phyloP scores from a whole-genome alignment of 1,140 invertebrate genomes.

The Delia radicum region DNA sequence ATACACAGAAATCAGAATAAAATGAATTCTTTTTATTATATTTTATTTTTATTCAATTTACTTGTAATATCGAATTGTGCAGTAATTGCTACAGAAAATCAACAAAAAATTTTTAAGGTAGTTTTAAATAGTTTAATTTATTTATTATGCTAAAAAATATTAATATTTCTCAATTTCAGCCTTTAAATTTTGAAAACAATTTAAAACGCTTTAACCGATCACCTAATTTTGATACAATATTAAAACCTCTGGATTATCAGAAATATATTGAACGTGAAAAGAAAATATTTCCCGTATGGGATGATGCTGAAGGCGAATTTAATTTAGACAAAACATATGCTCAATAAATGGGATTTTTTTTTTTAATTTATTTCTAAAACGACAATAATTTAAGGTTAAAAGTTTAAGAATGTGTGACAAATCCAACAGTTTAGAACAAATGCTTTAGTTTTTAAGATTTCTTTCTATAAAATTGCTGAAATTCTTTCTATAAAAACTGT shows the following conservation, averaged over 20 bases:
- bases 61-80: background rate
- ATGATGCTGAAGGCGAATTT: constrained; percentile 37
- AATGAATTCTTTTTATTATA: background rate
- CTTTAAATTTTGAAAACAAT: too few relatives aligned
- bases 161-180: background rate
- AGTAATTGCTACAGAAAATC: background rate
- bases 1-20: background rate
- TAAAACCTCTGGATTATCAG: background rate
- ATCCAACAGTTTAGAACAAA: too few relatives aligned
- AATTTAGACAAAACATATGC: background rate
- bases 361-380: background rate
- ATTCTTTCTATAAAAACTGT: too few relatives aligned
- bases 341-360: too few relatives aligned
- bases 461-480: too few relatives aligned
- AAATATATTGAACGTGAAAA: constrained; percentile 26
- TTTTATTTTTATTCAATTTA: background rate
- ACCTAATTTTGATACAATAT: background rate
- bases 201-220: constrained; percentile 8
- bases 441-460: too few relatives aligned
- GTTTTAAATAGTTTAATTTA: too few relatives aligned
- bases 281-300: constrained; percentile 35
- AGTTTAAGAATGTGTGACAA: background rate
- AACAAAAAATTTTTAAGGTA: too few relatives aligned
- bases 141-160: too few relatives aligned
- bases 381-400: background rate